Conservation (phyloP, 1,140 invertebrate species). For the Heliconius himera region DNA sequence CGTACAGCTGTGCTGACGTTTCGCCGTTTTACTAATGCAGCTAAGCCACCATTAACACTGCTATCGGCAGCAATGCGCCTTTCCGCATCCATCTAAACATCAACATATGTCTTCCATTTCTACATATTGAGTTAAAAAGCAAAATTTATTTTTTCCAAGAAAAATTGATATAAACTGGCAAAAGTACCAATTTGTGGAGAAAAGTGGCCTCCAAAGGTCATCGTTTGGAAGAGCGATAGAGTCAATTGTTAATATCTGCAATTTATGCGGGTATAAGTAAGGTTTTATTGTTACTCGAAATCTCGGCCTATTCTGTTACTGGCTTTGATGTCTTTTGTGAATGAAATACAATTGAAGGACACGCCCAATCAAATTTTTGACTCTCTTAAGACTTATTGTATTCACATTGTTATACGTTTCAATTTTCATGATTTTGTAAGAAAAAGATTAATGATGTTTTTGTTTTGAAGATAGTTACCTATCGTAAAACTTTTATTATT, state of each 20-base stretch:
- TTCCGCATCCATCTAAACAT: too few species aligned
- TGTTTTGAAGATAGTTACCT: not conserved
- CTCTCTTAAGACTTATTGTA: constrained; percentile 4
- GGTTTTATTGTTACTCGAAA: constrained; percentile 53
- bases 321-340: constrained; percentile 39
- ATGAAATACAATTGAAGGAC: constrained; percentile 36
- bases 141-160: not conserved
- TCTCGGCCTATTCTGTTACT: constrained; percentile 36
- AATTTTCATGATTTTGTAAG: not conserved
- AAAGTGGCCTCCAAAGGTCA: constrained; percentile 51
- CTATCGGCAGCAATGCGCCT: too few species aligned
- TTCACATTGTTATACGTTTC: constrained; percentile 8
- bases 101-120: too few species aligned
- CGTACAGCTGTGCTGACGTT: too few species aligned
- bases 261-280: constrained; percentile 56
- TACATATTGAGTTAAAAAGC: not conserved
- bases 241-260: constrained; percentile 56
- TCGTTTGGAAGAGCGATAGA: constrained; percentile 45
- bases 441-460: constrained; percentile 5
- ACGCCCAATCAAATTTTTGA: constrained; percentile 30
- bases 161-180: not conserved
- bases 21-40: too few species aligned
- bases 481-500: not conserved
- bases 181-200: constrained; percentile 45
- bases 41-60: too few species aligned